Evolutionary conservation across 2,888 invertebrate genomes (phyloP), one percentile per base, ranked within the genome.

Genomic region (Quadroppia sp.): DNA sequence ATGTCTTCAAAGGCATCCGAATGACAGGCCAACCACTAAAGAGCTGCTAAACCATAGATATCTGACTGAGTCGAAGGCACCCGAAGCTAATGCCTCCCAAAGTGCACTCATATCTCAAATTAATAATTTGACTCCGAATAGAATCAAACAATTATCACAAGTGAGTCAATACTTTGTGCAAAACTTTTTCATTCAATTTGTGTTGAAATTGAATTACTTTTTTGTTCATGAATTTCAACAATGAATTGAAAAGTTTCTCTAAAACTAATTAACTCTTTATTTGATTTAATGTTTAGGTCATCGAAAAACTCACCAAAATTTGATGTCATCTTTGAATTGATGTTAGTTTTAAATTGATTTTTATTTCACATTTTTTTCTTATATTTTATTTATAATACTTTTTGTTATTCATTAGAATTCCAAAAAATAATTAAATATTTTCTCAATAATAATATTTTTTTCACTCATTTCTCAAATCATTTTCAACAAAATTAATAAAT

Each of bases 1-100:
- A 81, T 94, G 93, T 81, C 86, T 94, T 50, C 87, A 86, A 36
- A 87, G 89, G 81, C 87, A 92, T 82, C 88, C 88, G 15, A 88
- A 88, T 80, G 82, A 85, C 56, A 85, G 94, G 70, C 91, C 92
- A 0, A 87, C 88, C 0, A 89, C 92, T 7, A 86, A 87, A 42
- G 88, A 92, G 78, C 85, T 94, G 28, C 86, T 93, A 6, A 78
- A 82, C 40, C 82, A 87, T 78, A 75, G 77, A 2, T 78, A 78
- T 73, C 70, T 78, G 6, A 74, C 28, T 17, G 61, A 61, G 6
- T 61, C 17, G 32, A 61, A 32, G 17, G 13, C 61, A 30, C 11
- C 30, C 17, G 32, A 3, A 28, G 30, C 15, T 11, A 61, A 6
- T 32, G 30, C 30, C 30, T 11, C 61, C 1, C 61, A 61, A 61